A percentile compares a stretch with the other conserved stretches of the same genome.
Evolutionary conservation across 2,113 vertebrate species (phyloP).

Genomic region (Rhabdomys dilectus): DNA sequence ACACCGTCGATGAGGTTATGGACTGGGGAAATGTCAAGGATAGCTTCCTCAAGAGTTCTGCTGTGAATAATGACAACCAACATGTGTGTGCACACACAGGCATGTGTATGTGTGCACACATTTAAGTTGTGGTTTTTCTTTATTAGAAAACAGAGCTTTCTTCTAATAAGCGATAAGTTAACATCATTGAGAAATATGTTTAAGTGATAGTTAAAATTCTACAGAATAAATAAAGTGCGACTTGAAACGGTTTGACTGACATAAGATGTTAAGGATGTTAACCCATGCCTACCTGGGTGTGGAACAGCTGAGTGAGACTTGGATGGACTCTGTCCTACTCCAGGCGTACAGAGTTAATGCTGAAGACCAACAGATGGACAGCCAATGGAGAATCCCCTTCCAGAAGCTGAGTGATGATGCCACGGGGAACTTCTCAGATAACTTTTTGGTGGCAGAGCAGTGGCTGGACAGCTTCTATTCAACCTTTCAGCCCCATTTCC

Average conservation of each 20-base stretch:
- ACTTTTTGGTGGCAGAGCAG: conserved; percentile 10
- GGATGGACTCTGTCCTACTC: not conserved
- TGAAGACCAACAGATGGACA: not conserved
- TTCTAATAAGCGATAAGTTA: too few relatives aligned
- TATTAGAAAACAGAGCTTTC: not conserved
- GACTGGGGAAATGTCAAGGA: not conserved
- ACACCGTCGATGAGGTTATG: not conserved
- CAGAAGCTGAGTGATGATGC: not conserved
- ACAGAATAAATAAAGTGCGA: not conserved
- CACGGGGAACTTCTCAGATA: conserved; percentile 8
- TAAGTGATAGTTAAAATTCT: not conserved
- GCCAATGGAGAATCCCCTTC: not conserved
- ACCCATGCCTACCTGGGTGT: conserved; percentile 66
- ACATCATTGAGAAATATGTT: too few relatives aligned
- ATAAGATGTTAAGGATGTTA: not conserved
- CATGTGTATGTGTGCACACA: not conserved
- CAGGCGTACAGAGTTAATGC: not conserved
- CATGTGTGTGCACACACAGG: not conserved
- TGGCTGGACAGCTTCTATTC: conserved; percentile 43
- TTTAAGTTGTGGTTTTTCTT: not conserved
- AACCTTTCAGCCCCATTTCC: conserved; percentile 56
- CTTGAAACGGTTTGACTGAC: not conserved
- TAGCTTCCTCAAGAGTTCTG: not conserved
- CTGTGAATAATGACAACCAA: not conserved
- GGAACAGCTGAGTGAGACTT: not conserved